These are phyloP conservation scores for Microcebus tavaratra DNA, from an alignment of 2,113 vertebrate species.

Conservation along the genomic window DNA sequence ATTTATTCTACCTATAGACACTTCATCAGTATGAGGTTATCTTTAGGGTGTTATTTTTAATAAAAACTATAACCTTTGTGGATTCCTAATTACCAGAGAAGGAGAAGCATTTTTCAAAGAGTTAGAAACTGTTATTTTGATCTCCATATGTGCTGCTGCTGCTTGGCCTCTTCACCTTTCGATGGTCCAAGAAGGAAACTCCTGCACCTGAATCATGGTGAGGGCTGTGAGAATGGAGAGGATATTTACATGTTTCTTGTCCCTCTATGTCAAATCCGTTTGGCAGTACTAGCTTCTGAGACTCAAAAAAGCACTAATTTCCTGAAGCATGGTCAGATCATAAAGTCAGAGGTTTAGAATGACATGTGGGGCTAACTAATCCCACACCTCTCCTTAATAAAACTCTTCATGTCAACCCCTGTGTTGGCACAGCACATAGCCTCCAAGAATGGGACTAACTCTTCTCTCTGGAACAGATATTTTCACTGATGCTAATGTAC, in stretches of 20 bases:
- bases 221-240: background rate
- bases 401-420: background rate
- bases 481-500: background rate
- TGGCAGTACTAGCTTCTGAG: background rate
- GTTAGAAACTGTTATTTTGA: background rate
- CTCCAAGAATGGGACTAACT: background rate
- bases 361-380: background rate
- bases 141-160: background rate
- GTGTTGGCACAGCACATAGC: background rate
- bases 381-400: background rate
- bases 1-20: background rate
- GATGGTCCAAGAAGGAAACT: background rate
- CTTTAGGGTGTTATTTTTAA: background rate
- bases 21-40: background rate
- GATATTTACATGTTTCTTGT: background rate
- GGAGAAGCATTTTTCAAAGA: background rate
- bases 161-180: background rate
- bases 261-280: constrained; percentile 10
- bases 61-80: background rate
- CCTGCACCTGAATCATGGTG: background rate
- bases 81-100: background rate
- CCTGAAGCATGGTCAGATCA: constrained; percentile 5
- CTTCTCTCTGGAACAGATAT: background rate
- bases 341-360: background rate
- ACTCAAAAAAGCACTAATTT: background rate